Evolutionary conservation across 2,888 invertebrate genomes (phyloP).

Genomic region (Acleris emargana): DNA sequence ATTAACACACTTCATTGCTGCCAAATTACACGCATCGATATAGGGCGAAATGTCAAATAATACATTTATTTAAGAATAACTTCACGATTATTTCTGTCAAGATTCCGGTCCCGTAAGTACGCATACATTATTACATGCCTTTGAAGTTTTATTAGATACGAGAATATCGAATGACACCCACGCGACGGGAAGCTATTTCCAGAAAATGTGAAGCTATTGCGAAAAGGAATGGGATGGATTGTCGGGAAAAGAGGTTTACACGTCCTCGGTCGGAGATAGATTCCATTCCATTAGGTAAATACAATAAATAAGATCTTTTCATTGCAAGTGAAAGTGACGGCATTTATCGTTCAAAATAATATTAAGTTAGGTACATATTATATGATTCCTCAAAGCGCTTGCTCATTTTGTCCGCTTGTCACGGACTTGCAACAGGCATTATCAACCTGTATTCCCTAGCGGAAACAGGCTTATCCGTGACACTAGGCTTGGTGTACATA

Average conservation of each 20-base stretch:
- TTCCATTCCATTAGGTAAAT: conserved; percentile 16
- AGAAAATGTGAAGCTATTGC: conserved; percentile 10
- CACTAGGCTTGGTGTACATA: conserved; percentile 35
- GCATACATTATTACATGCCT: not conserved
- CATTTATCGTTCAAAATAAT: too few relatives aligned
- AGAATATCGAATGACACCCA: conserved; percentile 8
- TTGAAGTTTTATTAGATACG: conserved; percentile 4
- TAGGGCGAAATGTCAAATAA: not conserved
- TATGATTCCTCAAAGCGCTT: conserved; percentile 11
- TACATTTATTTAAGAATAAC: too few relatives aligned
- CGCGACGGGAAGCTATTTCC: conserved; percentile 8
- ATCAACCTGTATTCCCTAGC: conserved; percentile 26
- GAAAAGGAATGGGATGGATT: conserved; percentile 4
- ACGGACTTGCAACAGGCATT: conserved; percentile 23
- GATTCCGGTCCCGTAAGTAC: not conserved
- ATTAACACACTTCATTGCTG: conserved; percentile 32
- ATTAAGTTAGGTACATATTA: not conserved
- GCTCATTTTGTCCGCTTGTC: conserved; percentile 14
- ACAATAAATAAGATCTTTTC: conserved; percentile 9
- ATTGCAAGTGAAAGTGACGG: not conserved
- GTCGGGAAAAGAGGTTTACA: conserved; percentile 3
- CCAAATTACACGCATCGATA: conserved; percentile 20
- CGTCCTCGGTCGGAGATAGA: conserved; percentile 1
- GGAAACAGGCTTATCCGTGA: conserved; percentile 34
- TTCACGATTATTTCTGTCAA: not conserved